Evolutionary conservation across 1,140 invertebrate species (phyloP).

Genomic region (Leptonema lineaticorne): DNA sequence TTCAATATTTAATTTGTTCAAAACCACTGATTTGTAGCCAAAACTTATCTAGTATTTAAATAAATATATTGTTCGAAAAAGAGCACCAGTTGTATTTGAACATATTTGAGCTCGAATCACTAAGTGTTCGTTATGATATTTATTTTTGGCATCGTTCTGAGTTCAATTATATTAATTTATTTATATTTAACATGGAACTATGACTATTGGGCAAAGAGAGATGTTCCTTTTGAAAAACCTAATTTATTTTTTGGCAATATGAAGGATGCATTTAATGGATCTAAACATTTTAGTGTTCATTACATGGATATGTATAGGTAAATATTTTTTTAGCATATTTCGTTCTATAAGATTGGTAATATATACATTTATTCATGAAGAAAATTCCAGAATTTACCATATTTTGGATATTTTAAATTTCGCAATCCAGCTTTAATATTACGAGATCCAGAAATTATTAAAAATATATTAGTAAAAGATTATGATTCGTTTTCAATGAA

Average conservation of each 20-base stretch:
- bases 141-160: too few relatives aligned
- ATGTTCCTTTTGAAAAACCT: slow-evolving; percentile 37
- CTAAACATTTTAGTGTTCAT: slow-evolving; percentile 20
- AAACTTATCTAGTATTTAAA: too few relatives aligned
- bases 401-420: slow-evolving; percentile 49
- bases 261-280: slow-evolving; percentile 17
- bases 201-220: slow-evolving; percentile 41
- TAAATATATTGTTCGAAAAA: too few relatives aligned
- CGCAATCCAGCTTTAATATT: slow-evolving; percentile 51
- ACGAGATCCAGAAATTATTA: slow-evolving; percentile 55
- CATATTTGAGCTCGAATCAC: too few relatives aligned
- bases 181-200: slow-evolving; percentile 33
- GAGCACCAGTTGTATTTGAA: too few relatives aligned
- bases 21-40: too few relatives aligned
- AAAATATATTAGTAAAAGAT: slow-evolving; percentile 50
- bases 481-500: slow-evolving; percentile 44
- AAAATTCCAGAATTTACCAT: slow-evolving; percentile 8
- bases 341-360: not conserved
- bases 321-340: not conserved
- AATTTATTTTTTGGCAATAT: slow-evolving; percentile 38
- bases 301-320: slow-evolving; percentile 33
- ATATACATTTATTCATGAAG: not conserved
- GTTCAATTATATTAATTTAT: slow-evolving; percentile 16
- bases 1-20: too few relatives aligned
- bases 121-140: too few relatives aligned